These are phyloP conservation scores for Rhinolophus ferrumequinum DNA, from an alignment of 2,113 vertebrate genomes.

Conservation along the genomic window DNA sequence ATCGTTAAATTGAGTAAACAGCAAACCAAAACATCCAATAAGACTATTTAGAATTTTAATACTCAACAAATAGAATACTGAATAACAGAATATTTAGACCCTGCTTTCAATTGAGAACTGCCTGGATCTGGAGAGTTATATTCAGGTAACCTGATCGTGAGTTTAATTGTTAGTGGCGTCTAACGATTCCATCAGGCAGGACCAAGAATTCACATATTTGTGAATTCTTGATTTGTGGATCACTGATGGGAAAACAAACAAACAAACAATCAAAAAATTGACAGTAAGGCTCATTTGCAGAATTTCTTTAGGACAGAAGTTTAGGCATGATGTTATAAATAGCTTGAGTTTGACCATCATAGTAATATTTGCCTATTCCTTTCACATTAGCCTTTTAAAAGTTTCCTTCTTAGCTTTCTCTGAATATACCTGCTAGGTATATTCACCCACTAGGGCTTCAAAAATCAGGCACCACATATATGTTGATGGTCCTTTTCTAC, in stretches of 20 bases:
- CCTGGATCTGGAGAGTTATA: neutral
- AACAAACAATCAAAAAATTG: neutral
- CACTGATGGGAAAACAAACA: no score
- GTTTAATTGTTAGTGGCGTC: neutral
- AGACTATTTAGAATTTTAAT: neutral
- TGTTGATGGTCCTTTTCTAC: neutral
- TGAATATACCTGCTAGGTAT: neutral
- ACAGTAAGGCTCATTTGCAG: neutral
- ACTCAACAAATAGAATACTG: neutral
- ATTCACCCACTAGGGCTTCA: neutral
- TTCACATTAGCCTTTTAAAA: neutral
- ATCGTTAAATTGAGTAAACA: slow-evolving; percentile 30
- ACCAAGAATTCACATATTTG: neutral
- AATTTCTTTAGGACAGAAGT: neutral
- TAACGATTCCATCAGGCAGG: neutral
- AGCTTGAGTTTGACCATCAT: neutral
- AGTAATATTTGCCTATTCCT: neutral
- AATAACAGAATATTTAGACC: neutral
- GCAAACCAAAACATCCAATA: neutral
- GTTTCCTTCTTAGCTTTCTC: neutral
- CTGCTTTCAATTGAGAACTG: neutral
- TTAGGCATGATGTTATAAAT: neutral
- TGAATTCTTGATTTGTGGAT: neutral
- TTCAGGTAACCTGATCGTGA: neutral
- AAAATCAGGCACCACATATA: neutral